Base-by-base conservation (phyloP, 2,888 invertebrate genomes). In the Taphrorychus bicolor region DNA sequence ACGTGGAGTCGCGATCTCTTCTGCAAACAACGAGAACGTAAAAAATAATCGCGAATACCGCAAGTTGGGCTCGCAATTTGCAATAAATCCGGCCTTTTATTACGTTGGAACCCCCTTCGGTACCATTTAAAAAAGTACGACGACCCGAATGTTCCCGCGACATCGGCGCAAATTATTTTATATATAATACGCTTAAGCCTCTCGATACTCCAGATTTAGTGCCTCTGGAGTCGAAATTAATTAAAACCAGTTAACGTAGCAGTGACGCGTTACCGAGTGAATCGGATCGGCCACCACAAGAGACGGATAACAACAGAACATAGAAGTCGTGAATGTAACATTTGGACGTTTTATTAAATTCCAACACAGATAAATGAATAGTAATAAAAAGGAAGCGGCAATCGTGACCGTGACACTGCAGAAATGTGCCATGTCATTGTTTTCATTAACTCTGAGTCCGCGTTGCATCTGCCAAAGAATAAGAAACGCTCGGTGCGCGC, bases 61-160 rank as follows among this genome's bases (percentile, higher is more conserved):
- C 60, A 61, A 69, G 57, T 61, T 58, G 65, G 57, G 52, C 54
- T 59, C 49, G 65, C 69, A 65, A 69, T 69, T 69, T 69, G 69
- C 69, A 65, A 69, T 69, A 69, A 69, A 69, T 69, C 65, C 69
- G 69, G 58, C 65, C 69, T 69, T 69, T 69, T 69, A 69, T 69
- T 69, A 64, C 62, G 54, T 65, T 57, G 65, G 61, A 61, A 61
- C 61, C 60, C 63, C 65, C 65, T 66, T 69, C 57, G 65, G 69
- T 65, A 65, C 62, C 56, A 57, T 61, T 64, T 59, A 57, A 60
- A 58, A 68, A 69, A 57, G 45, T 23, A 24, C 63, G 59, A 68
- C 41, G 63, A 68, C 63, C 68, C 52, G 61, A 9, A 9, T 17
- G 19, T n/a, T 14, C 7, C 42, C 7, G n/a, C n/a, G 19, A 41